phyloP scores from a whole-genome alignment of 2,113 vertebrate species.

The Mellivora capensis region DNA sequence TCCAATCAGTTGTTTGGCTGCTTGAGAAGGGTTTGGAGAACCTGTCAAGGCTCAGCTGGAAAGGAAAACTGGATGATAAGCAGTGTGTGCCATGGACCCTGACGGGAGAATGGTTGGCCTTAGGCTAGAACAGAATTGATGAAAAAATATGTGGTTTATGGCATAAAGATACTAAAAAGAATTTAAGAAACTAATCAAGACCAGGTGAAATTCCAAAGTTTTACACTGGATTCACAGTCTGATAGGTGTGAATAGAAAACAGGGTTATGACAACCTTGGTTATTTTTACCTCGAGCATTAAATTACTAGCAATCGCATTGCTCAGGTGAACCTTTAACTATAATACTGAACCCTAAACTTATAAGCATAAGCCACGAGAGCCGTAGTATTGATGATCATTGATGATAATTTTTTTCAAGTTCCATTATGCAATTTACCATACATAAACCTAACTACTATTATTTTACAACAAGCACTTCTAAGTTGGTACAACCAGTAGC shows the following conservation, averaged over 20 bases:
- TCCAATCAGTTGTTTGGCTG: not conserved
- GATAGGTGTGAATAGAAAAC: not conserved
- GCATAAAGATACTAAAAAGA: not conserved
- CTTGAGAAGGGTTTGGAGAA: not conserved
- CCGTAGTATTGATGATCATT: not conserved
- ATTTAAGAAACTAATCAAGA: not conserved
- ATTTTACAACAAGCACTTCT: not conserved
- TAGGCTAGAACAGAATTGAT: not conserved
- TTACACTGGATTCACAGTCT: not conserved
- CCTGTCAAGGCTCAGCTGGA: not conserved
- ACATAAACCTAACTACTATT: not conserved
- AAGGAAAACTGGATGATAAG: not conserved
- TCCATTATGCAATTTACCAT: not conserved
- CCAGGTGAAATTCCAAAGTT: not conserved
- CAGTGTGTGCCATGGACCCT: not conserved
- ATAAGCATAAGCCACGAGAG: not conserved
- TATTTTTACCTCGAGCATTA: not conserved
- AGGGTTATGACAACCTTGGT: not conserved
- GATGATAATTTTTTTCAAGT: not conserved
- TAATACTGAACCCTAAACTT: not conserved
- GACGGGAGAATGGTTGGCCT: not conserved
- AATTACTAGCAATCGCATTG: not conserved
- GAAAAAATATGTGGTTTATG: not conserved
- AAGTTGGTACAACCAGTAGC: not conserved
- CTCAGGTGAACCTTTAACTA: not conserved